Conservation (phyloP, 2,888 invertebrate genomes). For the Gerris lacustris region DNA sequence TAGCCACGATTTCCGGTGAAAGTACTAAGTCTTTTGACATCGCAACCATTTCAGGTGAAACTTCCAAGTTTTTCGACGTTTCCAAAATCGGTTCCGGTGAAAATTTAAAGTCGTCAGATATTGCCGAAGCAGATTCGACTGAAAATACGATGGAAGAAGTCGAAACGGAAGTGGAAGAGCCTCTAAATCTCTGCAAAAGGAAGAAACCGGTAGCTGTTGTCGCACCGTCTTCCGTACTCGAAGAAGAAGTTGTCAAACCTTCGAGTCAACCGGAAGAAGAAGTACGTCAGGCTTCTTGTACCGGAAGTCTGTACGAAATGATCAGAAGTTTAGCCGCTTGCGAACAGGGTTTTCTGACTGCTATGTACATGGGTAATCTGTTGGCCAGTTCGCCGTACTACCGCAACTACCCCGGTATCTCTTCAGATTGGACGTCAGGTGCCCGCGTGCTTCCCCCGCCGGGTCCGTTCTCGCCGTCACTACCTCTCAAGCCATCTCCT, state of each 20-base stretch:
- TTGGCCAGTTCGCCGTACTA: slow-evolving; percentile 20
- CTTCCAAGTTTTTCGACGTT: too few relatives aligned
- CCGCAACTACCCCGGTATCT: background rate
- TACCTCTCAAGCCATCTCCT: background rate
- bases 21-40: too few relatives aligned
- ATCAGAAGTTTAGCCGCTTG: slow-evolving; percentile 36
- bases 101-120: too few relatives aligned
- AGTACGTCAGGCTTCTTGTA: slow-evolving; percentile 12
- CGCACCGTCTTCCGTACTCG: slow-evolving; percentile 39
- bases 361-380: slow-evolving; percentile 39
- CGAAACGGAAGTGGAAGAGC: slow-evolving; percentile 34
- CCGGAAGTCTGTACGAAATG: slow-evolving; percentile 37
- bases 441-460: background rate
- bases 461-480: background rate
- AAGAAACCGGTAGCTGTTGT: slow-evolving; percentile 44
- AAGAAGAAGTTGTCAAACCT: slow-evolving; percentile 13
- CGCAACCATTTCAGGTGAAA: too few relatives aligned
- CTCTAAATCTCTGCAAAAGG: slow-evolving; percentile 45
- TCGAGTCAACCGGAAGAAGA: slow-evolving; percentile 25
- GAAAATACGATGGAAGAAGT: slow-evolving; percentile 10
- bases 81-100: too few relatives aligned
- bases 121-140: too few relatives aligned
- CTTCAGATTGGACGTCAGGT: slow-evolving; percentile 18
- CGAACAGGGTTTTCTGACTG: slow-evolving; percentile 40
- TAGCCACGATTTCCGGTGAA: too few relatives aligned